Evolutionary conservation across 1,140 invertebrate species (phyloP).

Genomic region (Euborellia annulipes): DNA sequence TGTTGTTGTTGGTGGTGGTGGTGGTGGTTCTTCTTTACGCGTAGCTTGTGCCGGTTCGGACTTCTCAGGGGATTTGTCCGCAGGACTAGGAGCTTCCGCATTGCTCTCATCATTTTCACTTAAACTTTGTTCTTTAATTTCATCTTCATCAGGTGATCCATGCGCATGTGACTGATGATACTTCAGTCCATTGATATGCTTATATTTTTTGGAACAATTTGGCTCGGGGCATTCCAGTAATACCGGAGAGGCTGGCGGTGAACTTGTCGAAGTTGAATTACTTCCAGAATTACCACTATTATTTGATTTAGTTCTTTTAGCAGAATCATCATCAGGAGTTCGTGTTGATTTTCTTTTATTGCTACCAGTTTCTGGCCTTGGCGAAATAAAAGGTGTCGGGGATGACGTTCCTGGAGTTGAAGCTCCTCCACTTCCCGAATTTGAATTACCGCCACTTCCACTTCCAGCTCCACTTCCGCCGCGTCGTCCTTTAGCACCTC

Average conservation of each 20-base stretch:
- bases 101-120: slow-evolving; percentile 59
- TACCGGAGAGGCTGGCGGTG: slow-evolving; percentile 46
- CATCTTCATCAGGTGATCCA: slow-evolving; percentile 47
- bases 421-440: slow-evolving; percentile 16
- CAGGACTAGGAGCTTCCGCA: slow-evolving; percentile 41
- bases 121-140: slow-evolving; percentile 47
- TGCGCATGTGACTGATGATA: slow-evolving; percentile 94
- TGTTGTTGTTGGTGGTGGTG: too few species aligned
- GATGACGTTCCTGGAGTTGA: slow-evolving; percentile 27
- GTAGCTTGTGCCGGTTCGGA: not conserved
- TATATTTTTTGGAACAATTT: slow-evolving; percentile 97
- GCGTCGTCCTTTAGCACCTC: slow-evolving; percentile 45
- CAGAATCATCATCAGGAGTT: slow-evolving; percentile 32
- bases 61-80: slow-evolving; percentile 19
- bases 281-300: too few species aligned
- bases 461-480: slow-evolving; percentile 26
- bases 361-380: slow-evolving; percentile 39
- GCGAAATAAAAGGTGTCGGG: slow-evolving; percentile 39
- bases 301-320: slow-evolving; percentile 26
- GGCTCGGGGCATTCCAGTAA: slow-evolving; percentile 89
- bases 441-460: slow-evolving; percentile 5
- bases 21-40: slow-evolving; percentile 9
- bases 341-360: slow-evolving; percentile 40
- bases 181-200: slow-evolving; percentile 88
- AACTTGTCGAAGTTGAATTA: slow-evolving; percentile 3